Percentiles rank a stretch among this genome's conserved stretches.
Evolutionary conservation across 2,113 vertebrate genomes (phyloP).

Genomic region (Mus pahari): DNA sequence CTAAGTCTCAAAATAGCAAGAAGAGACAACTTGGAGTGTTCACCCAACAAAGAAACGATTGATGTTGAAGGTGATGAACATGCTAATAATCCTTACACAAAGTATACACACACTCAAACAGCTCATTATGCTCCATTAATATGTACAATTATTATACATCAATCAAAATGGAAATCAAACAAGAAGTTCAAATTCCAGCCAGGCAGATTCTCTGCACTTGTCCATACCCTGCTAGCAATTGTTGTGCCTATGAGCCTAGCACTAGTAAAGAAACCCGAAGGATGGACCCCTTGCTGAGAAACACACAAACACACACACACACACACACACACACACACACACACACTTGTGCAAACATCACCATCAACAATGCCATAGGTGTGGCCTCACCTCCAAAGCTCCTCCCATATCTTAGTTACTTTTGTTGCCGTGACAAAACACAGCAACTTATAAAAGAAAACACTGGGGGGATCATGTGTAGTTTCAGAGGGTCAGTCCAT

Average conservation of each 20-base stretch:
- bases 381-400: background rate
- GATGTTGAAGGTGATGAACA: background rate
- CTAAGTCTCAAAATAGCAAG: background rate
- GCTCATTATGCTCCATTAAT: background rate
- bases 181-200: background rate
- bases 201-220: background rate
- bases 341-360: too few relatives aligned
- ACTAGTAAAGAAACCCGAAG: background rate
- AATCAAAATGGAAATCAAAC: constrained; percentile 16
- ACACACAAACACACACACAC: too few relatives aligned
- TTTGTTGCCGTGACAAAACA: background rate
- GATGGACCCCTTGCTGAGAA: background rate
- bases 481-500: background rate
- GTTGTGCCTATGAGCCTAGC: background rate
- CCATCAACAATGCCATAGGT: background rate
- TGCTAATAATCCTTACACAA: background rate
- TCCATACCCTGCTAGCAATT: background rate
- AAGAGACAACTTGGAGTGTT: background rate
- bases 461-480: too few relatives aligned
- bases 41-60: background rate
- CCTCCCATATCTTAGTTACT: background rate
- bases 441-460: background rate
- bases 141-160: background rate
- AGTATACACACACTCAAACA: background rate
- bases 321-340: too few relatives aligned